A percentile compares a stretch with the other conserved stretches of the same genome.
Evolutionary conservation across 2,888 invertebrate species (phyloP).

Genomic region (Nomada flava): DNA sequence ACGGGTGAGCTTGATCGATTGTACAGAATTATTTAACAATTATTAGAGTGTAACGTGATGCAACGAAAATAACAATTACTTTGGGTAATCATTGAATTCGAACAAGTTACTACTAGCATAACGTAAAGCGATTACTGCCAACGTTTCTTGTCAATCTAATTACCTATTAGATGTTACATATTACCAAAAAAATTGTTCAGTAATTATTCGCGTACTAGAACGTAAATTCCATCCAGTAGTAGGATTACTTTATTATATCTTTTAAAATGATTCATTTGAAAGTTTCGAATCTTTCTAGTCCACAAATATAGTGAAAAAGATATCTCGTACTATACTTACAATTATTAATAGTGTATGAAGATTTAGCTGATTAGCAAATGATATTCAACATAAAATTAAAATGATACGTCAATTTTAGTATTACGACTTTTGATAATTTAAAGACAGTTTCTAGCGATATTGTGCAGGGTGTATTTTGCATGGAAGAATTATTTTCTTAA

Average conservation of each 20-base stretch:
- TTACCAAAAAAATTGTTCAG: not conserved
- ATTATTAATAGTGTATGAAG: too few relatives aligned
- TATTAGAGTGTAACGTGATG: constrained; percentile 35
- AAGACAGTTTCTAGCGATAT: not conserved
- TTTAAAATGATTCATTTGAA: not conserved
- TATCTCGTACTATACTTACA: not conserved
- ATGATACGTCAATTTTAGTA: not conserved
- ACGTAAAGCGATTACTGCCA: constrained; percentile 43
- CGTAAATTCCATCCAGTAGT: not conserved
- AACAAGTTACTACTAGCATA: constrained; percentile 6
- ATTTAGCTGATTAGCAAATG: too few relatives aligned
- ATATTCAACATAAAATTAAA: too few relatives aligned
- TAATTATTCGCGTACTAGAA: not conserved
- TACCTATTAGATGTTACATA: not conserved
- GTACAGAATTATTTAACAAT: constrained; percentile 31
- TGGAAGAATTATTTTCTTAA: not conserved
- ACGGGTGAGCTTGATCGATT: constrained; percentile 14
- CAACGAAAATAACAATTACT: constrained; percentile 48
- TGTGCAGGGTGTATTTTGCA: not conserved
- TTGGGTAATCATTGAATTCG: constrained; percentile 52
- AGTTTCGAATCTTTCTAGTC: not conserved
- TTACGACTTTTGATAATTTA: not conserved
- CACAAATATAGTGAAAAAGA: not conserved
- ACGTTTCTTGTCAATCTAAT: constrained; percentile 28
- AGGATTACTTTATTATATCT: not conserved